These are phyloP conservation scores for Hemistola chrysoprasaria DNA, from an alignment of 2,888 invertebrate species.

Conservation along the genomic window DNA sequence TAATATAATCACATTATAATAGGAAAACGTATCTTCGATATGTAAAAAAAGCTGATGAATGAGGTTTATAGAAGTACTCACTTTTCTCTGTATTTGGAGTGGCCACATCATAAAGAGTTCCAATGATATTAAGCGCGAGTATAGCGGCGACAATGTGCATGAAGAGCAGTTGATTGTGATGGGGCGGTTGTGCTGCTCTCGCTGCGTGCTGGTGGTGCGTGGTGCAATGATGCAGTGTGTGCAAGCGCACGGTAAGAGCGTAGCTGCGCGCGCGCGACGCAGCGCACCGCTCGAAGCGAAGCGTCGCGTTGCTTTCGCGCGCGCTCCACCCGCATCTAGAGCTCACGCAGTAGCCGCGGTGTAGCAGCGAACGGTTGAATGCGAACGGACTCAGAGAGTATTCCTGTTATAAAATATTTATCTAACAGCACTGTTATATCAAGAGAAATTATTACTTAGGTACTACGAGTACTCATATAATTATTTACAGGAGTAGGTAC, in stretches of 20 bases:
- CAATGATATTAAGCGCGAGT: constrained; percentile 11
- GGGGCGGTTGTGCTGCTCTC: background rate
- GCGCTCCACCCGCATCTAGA: constrained; percentile 6
- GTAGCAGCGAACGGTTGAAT: constrained; percentile 19
- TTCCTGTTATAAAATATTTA: no score
- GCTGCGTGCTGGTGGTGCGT: constrained; percentile 9
- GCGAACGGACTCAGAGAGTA: constrained; percentile 3
- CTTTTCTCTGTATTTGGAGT: constrained; percentile 3
- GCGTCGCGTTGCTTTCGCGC: constrained; percentile 2
- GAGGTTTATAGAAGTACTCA: constrained; percentile 9
- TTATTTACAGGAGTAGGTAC: no score
- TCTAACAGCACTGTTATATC: no score
- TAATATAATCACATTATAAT: no score
- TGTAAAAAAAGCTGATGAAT: no score
- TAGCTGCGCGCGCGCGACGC: background rate
- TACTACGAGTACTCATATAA: no score
- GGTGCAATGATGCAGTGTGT: constrained; percentile 17
- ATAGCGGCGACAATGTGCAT: constrained; percentile 10
- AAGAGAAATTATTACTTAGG: no score
- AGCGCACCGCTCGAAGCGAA: constrained; percentile 19
- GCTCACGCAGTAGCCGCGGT: constrained; percentile 25
- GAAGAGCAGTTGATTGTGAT: constrained; percentile 8
- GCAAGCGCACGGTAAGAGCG: constrained; percentile 5
- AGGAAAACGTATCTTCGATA: no score
- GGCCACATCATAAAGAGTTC: constrained; percentile 15